These are phyloP conservation scores for Poecilia latipinna DNA, from an alignment of 2,113 vertebrate genomes.

Conservation along the genomic window DNA sequence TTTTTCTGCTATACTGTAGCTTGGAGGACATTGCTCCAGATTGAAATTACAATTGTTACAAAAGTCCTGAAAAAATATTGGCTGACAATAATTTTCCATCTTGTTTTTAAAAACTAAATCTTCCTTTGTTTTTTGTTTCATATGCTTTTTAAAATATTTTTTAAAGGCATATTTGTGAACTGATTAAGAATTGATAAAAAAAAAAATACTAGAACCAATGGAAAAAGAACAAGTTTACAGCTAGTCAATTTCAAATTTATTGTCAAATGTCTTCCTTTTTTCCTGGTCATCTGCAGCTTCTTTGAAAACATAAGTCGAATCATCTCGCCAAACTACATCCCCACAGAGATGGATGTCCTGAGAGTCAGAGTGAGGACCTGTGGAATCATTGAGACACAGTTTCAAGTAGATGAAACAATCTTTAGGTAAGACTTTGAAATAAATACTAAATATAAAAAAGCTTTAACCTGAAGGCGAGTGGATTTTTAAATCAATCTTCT, in stretches of 20 bases:
- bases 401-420: conserved; percentile 66
- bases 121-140: too few relatives aligned
- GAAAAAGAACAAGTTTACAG: too few relatives aligned
- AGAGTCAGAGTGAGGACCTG: conserved; percentile 78
- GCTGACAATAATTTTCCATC: too few relatives aligned
- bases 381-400: conserved; percentile 80
- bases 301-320: conserved; percentile 80
- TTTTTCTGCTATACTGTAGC: too few relatives aligned
- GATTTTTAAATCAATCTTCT: not conserved
- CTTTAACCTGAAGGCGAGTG: not conserved
- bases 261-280: not conserved
- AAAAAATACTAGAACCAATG: not conserved
- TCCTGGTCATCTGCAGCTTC: conserved; percentile 64
- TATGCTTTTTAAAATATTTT: not conserved
- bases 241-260: too few relatives aligned
- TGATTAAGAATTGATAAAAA: not conserved
- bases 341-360: conserved; percentile 76
- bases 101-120: too few relatives aligned
- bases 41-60: too few relatives aligned
- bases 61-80: too few relatives aligned
- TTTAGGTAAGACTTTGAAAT: conserved; percentile 70
- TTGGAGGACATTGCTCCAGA: too few relatives aligned
- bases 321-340: conserved; percentile 75
- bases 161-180: not conserved
- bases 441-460: not conserved